Evolutionary conservation across 2,113 vertebrate genomes (phyloP).

Genomic region (Polyodon spathula): DNA sequence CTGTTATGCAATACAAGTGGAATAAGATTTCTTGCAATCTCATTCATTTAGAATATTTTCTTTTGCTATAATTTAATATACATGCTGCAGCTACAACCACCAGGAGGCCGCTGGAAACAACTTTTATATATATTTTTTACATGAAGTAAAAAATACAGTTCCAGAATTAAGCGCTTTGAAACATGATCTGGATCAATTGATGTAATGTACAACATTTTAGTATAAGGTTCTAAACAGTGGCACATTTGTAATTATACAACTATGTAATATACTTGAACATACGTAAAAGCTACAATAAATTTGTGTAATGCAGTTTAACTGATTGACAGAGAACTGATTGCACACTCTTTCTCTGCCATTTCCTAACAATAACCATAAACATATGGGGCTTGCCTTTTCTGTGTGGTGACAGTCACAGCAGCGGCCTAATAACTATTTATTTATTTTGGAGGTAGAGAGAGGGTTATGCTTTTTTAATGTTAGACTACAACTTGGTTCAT

Average conservation of each 20-base stretch:
- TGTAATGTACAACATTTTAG: too few species aligned
- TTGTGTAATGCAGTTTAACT: slow-evolving; percentile 19
- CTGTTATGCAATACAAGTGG: too few species aligned
- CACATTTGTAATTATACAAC: slow-evolving; percentile 22
- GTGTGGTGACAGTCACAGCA: slow-evolving; percentile 18
- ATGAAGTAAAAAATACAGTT: too few species aligned
- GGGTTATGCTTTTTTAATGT: slow-evolving; percentile 43
- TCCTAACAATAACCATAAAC: slow-evolving; percentile 37
- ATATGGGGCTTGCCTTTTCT: slow-evolving; percentile 19
- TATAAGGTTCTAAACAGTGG: too few species aligned
- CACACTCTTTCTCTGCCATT: slow-evolving; percentile 22
- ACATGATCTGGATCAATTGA: too few species aligned
- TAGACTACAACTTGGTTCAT: slow-evolving; percentile 36
- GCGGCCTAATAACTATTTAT: slow-evolving; percentile 43
- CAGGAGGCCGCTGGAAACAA: too few species aligned
- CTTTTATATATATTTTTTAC: too few species aligned
- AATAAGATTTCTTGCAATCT: too few species aligned
- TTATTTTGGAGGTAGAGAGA: slow-evolving; percentile 36
- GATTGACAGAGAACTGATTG: slow-evolving; percentile 30
- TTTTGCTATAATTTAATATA: too few species aligned
- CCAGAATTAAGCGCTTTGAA: too few species aligned
- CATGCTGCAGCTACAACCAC: too few species aligned
- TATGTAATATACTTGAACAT: slow-evolving; percentile 29
- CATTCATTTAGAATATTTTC: too few species aligned
- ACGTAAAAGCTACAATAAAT: slow-evolving; percentile 26